These are phyloP conservation scores for Polia nebulosa DNA, from an alignment of 2,888 invertebrate species.

Conservation along the genomic window DNA sequence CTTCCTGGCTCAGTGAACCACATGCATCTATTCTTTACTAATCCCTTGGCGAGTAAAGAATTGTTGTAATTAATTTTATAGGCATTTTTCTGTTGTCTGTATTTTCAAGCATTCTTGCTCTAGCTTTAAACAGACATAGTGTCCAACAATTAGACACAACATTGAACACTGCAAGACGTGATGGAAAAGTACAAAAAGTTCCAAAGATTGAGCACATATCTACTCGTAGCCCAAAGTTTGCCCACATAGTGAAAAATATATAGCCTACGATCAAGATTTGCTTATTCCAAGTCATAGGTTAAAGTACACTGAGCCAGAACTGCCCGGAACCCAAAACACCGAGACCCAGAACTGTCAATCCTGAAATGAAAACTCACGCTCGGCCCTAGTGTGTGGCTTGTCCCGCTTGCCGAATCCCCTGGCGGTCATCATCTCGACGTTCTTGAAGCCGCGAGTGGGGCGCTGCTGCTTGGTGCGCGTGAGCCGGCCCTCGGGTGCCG, in stretches of 20 bases:
- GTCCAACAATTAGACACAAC: too few relatives aligned
- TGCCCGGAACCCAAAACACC: background rate
- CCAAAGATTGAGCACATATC: too few relatives aligned
- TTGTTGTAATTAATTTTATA: background rate
- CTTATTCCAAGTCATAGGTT: too few relatives aligned
- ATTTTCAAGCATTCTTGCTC: too few relatives aligned
- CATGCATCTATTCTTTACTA: too few relatives aligned
- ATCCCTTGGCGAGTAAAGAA: background rate
- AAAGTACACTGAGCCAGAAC: background rate
- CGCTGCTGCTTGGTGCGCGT: slow-evolving; percentile 88
- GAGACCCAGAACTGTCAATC: background rate
- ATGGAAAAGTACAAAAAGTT: too few relatives aligned
- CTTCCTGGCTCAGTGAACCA: background rate
- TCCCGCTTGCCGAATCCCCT: slow-evolving; percentile 93
- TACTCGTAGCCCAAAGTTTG: too few relatives aligned
- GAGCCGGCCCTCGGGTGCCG: slow-evolving; percentile 81
- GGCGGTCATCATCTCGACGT: slow-evolving; percentile 92
- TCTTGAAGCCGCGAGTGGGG: slow-evolving; percentile 92
- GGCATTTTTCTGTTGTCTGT: too few relatives aligned
- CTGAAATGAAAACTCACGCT: slow-evolving; percentile 77
- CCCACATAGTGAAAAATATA: too few relatives aligned
- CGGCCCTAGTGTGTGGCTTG: slow-evolving; percentile 81
- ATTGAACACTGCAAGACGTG: too few relatives aligned
- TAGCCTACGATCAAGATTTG: too few relatives aligned
- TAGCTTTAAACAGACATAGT: too few relatives aligned